Conservation (phyloP, 2,888 invertebrate species). For the Agrotis clavis region DNA sequence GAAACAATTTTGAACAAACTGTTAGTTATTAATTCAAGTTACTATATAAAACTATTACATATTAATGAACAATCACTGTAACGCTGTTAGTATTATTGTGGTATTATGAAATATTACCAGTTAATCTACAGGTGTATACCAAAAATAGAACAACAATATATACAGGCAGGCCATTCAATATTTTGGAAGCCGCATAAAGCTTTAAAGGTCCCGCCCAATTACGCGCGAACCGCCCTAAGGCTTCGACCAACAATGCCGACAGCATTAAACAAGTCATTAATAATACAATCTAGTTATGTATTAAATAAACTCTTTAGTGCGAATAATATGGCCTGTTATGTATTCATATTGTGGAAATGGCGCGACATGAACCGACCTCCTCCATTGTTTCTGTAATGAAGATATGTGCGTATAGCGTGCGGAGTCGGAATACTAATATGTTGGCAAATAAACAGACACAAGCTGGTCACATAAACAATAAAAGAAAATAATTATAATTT, state of each 20-base stretch:
- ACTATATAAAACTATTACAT: background rate
- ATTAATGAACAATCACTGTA: slow-evolving; percentile 6
- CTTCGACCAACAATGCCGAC: slow-evolving; percentile 50
- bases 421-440: slow-evolving; percentile 73
- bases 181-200: slow-evolving; percentile 50
- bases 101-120: slow-evolving; percentile 27
- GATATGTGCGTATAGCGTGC: slow-evolving; percentile 69
- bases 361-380: slow-evolving; percentile 47
- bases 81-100: slow-evolving; percentile 10
- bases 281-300: slow-evolving; percentile 55
- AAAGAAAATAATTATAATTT: slow-evolving; percentile 62
- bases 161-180: slow-evolving; percentile 52
- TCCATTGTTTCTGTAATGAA: slow-evolving; percentile 68
- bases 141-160: slow-evolving; percentile 38
- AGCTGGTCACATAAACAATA: slow-evolving; percentile 61
- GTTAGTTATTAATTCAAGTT: too few species aligned
- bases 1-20: too few species aligned
- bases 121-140: slow-evolving; percentile 40
- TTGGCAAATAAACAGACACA: slow-evolving; percentile 67
- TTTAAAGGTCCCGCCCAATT: slow-evolving; percentile 35
- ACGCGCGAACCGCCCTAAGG: slow-evolving; percentile 44
- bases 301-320: slow-evolving; percentile 59
- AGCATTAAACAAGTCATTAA: slow-evolving; percentile 59
- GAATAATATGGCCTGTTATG: slow-evolving; percentile 57
- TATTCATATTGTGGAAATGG: slow-evolving; percentile 59